These are phyloP conservation scores for Eupleurogrammus muticus DNA, from an alignment of 2,797 vertebrate species.

Conservation along the genomic window DNA sequence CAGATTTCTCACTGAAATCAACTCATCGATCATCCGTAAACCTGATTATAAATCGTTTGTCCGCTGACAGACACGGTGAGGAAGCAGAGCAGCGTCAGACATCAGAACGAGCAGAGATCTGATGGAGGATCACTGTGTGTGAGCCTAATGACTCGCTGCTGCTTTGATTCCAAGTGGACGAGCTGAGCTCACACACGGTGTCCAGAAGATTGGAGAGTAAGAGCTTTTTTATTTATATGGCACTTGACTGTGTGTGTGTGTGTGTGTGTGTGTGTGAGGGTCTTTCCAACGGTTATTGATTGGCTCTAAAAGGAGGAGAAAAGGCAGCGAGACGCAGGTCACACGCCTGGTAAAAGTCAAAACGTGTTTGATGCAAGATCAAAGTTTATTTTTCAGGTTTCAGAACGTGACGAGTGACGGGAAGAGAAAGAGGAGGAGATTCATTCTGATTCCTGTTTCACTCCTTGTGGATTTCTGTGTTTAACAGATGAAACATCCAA, in stretches of 20 bases:
- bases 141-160: slow-evolving; percentile 63
- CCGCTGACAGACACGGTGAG: slow-evolving; percentile 23
- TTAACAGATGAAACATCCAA: too few relatives aligned
- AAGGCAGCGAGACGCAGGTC: slow-evolving; percentile 24
- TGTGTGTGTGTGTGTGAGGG: slow-evolving; percentile 11
- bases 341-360: slow-evolving; percentile 28
- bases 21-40: too few relatives aligned
- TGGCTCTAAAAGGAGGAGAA: slow-evolving; percentile 36
- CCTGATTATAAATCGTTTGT: too few relatives aligned
- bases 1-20: too few relatives aligned
- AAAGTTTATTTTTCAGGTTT: slow-evolving; percentile 1
- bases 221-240: slow-evolving; percentile 70
- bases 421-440: too few relatives aligned
- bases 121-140: slow-evolving; percentile 72
- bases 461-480: too few relatives aligned
- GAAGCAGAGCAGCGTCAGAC: too few relatives aligned
- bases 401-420: too few relatives aligned
- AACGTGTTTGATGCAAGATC: slow-evolving; percentile 7
- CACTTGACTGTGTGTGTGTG: slow-evolving; percentile 67
- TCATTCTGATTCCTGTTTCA: too few relatives aligned
- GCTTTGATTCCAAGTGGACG: slow-evolving; percentile 75
- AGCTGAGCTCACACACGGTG: slow-evolving; percentile 74
- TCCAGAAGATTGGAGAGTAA: slow-evolving; percentile 74
- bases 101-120: too few relatives aligned
- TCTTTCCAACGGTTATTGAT: slow-evolving; percentile 45